Conservation (phyloP, 2,113 vertebrate genomes). For the Eurystomus gularis region DNA sequence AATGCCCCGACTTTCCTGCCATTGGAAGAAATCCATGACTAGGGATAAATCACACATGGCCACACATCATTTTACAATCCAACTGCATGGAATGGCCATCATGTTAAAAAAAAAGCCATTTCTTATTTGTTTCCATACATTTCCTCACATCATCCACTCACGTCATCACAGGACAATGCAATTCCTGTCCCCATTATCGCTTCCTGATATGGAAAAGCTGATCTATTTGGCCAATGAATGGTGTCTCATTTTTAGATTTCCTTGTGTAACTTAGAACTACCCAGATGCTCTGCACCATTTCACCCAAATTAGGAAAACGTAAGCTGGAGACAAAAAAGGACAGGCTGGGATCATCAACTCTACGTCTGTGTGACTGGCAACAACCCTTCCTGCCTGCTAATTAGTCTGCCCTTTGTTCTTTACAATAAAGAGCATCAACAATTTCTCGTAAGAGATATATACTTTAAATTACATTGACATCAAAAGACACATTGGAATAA, state of each 20-base stretch:
- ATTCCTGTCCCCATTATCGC: slow-evolving; percentile 60
- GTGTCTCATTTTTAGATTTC: slow-evolving; percentile 62
- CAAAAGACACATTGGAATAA: not conserved
- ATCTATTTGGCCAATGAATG: slow-evolving; percentile 49
- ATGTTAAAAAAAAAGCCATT: not conserved
- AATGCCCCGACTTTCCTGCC: not conserved
- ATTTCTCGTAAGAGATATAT: not conserved
- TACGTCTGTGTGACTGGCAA: slow-evolving; percentile 6
- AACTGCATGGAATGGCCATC: slow-evolving; percentile 39
- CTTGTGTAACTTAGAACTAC: slow-evolving; percentile 25
- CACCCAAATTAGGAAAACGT: slow-evolving; percentile 49
- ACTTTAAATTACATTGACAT: not conserved
- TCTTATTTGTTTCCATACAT: slow-evolving; percentile 66
- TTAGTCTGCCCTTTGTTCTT: slow-evolving; percentile 33
- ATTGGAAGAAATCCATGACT: slow-evolving; percentile 7
- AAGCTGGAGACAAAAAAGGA: slow-evolving; percentile 27
- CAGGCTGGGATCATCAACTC: slow-evolving; percentile 14
- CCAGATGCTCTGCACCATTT: slow-evolving; percentile 48
- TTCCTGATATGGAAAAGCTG: slow-evolving; percentile 74
- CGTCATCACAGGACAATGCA: slow-evolving; percentile 61
- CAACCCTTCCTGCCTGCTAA: slow-evolving; percentile 55
- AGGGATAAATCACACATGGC: slow-evolving; percentile 5
- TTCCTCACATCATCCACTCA: slow-evolving; percentile 54
- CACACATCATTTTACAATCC: not conserved
- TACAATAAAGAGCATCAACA: not conserved